These are phyloP conservation scores for Metalampra italica DNA, from an alignment of 2,888 invertebrate species.

Conservation along the genomic window DNA sequence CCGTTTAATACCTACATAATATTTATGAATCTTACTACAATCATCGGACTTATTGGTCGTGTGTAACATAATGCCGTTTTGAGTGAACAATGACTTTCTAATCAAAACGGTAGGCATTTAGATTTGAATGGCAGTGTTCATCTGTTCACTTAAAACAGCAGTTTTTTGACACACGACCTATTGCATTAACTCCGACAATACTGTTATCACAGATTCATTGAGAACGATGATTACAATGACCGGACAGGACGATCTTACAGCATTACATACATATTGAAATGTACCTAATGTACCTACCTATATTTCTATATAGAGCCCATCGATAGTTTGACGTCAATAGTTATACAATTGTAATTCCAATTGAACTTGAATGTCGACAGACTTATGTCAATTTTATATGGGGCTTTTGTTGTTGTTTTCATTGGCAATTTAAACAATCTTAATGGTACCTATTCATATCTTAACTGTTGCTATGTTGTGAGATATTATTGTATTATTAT, in stretches of 20 bases:
- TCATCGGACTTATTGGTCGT: no score
- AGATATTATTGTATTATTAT: background rate
- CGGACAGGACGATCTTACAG: background rate
- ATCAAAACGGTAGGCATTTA: no score
- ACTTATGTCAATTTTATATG: conserved; percentile 35
- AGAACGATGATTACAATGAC: background rate
- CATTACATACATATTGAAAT: conserved; percentile 28
- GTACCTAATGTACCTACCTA: conserved; percentile 45
- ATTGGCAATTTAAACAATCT: background rate
- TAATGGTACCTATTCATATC: background rate
- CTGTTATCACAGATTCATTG: no score
- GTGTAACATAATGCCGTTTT: no score
- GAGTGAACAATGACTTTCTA: no score
- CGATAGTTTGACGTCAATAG: conserved; percentile 57
- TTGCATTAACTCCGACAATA: no score
- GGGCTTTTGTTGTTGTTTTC: conserved; percentile 19
- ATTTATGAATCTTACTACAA: no score
- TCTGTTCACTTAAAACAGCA: no score
- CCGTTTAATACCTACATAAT: no score
- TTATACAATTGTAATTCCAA: conserved; percentile 15
- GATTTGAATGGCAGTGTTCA: no score
- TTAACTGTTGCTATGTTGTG: background rate
- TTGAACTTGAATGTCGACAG: conserved; percentile 34
- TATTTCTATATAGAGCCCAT: conserved; percentile 31
- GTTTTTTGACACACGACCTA: no score